Evolutionary conservation across 2,888 invertebrate genomes (phyloP), one percentile per base, ranked within the genome.

Genomic region (Athalia cordata): DNA sequence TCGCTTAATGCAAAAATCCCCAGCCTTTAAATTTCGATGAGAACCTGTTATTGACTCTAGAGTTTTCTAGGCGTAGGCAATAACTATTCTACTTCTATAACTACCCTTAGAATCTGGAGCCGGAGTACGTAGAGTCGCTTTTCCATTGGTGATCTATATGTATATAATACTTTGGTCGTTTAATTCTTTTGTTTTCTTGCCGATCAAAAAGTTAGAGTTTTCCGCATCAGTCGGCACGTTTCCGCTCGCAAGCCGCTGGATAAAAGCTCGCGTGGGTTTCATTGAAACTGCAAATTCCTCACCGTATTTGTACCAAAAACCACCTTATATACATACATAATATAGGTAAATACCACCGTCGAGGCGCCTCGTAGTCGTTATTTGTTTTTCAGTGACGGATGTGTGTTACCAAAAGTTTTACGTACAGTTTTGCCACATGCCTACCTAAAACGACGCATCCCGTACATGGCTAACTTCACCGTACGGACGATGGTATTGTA

Each of bases 331-430:
- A 59, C 29, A 43, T 29, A 11, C 64, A 43, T n/a, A 43, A 7
- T 64, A 50, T 50, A 66, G 66, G 52, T 50, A 15, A 50, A 29
- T 50, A 68, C 9, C 52, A 7, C 55, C 45, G 47, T 47, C 65
- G n/a, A 9, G n/a, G 5, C 8, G 9, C 52, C 15, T 55, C 50
- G 55, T 55, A 55, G 50, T 68, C 47, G 52, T 52, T 68, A 68
- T 68, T 68, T 68, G 52, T 68, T 68, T 68, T 68, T 15, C 68
- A 52, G 68, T 68, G 68, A 68, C 68, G 68, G 68, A 68, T 68
- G 68, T 68, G 68, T 68, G 50, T 68, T 55, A 50, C 68, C n/a
- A 29, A 68, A 68, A 68, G 68, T 68, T 68, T 68, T 43, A 9
- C 68, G 43, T 29, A 49, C 66, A 29, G 29, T 29, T 29, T 29